Evolutionary conservation across 2,113 vertebrate genomes (phyloP).

Genomic region (Notarius quadriscutis): DNA sequence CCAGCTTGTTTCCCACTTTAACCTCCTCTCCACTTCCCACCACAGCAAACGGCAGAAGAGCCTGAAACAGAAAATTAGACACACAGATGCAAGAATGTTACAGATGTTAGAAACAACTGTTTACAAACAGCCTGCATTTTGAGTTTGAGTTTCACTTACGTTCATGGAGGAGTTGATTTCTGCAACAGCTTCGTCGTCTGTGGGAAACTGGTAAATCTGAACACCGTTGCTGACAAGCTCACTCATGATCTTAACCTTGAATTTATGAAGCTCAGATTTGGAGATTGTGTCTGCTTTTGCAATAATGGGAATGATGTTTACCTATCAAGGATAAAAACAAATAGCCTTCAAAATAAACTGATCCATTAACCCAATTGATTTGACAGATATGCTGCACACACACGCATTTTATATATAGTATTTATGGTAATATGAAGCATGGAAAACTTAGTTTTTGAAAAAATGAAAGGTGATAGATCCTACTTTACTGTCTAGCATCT

Average conservation of each 20-base stretch:
- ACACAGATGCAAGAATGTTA: background rate
- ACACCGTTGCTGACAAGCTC: slow-evolving; percentile 96
- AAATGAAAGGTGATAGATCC: background rate
- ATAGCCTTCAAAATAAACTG: background rate
- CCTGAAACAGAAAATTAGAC: slow-evolving; percentile 70
- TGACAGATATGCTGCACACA: background rate
- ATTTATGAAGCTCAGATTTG: slow-evolving; percentile 91
- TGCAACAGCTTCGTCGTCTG: slow-evolving; percentile 88
- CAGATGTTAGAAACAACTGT: background rate
- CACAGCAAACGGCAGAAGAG: slow-evolving; percentile 93
- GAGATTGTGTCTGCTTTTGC: slow-evolving; percentile 95
- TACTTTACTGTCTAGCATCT: slow-evolving; percentile 97
- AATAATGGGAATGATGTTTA: slow-evolving; percentile 96
- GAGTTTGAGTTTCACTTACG: slow-evolving; percentile 72
- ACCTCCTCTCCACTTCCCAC: slow-evolving; percentile 92
- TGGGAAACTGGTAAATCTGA: slow-evolving; percentile 97
- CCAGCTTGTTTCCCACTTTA: slow-evolving; percentile 92
- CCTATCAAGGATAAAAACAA: slow-evolving; percentile 66
- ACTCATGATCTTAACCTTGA: slow-evolving; percentile 98
- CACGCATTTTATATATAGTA: background rate
- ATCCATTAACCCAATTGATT: background rate
- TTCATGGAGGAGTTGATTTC: slow-evolving; percentile 97
- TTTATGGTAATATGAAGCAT: background rate
- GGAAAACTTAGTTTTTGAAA: background rate
- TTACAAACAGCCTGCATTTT: background rate